Evolutionary conservation across 2,797 vertebrate genomes (phyloP).

Genomic region (Alca torda): DNA sequence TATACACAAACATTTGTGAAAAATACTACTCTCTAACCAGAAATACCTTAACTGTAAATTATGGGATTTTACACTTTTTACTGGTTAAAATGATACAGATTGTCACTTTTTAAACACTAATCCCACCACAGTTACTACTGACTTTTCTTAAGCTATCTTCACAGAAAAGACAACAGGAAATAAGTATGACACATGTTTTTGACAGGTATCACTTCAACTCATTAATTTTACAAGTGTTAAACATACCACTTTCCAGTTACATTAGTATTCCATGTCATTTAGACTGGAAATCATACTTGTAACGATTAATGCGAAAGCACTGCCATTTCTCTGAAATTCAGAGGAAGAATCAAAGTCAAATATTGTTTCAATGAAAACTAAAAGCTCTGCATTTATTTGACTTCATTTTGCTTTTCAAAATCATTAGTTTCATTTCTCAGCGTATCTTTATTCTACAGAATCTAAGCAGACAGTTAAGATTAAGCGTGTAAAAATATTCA

Average conservation of each 20-base stretch:
- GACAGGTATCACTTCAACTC: background rate
- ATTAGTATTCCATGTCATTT: background rate
- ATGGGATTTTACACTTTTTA: background rate
- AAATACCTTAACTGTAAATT: background rate
- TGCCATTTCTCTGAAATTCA: background rate
- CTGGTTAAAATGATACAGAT: accelerated
- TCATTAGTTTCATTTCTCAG: background rate
- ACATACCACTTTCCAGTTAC: background rate
- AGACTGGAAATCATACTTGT: background rate
- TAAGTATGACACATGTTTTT: background rate
- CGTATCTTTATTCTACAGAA: background rate
- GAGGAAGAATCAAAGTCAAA: background rate
- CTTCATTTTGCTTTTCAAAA: background rate
- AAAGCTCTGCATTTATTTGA: background rate
- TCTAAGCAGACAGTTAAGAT: background rate
- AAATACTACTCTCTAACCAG: background rate
- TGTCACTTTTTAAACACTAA: background rate
- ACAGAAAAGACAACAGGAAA: background rate
- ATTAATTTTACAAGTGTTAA: background rate
- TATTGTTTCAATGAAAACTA: background rate
- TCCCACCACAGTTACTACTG: background rate
- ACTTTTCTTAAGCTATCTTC: background rate
- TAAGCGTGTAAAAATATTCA: background rate
- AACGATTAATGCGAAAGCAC: background rate
- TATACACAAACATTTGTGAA: background rate